Conservation (phyloP, 2,113 vertebrate species). For the Cephalophus harveyi region DNA sequence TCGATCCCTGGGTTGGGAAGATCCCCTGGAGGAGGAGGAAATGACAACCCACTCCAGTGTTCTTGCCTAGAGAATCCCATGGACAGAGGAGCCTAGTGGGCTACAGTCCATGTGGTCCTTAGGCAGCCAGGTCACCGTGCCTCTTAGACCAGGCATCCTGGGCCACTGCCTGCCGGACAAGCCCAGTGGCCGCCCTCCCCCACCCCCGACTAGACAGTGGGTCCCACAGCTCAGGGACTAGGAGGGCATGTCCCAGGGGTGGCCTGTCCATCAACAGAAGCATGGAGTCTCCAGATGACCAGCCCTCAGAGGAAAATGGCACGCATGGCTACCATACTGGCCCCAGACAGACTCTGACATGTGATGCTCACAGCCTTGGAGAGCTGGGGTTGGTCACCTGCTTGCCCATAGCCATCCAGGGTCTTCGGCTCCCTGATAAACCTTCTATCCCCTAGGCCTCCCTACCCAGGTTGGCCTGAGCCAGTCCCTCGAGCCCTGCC, state of each 20-base stretch:
- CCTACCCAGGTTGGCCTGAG: background rate
- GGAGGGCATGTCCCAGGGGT: background rate
- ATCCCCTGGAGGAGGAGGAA: background rate
- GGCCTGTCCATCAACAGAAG: background rate
- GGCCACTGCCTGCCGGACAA: background rate
- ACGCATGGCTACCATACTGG: fast-evolving
- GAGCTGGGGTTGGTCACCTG: background rate
- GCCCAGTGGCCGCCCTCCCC: background rate
- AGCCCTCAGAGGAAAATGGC: background rate
- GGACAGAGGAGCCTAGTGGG: background rate
- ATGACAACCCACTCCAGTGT: background rate
- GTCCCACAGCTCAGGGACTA: background rate
- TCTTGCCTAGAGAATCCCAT: background rate
- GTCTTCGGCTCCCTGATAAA: background rate
- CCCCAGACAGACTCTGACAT: background rate
- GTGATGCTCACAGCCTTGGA: fast-evolving
- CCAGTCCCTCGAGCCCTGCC: background rate
- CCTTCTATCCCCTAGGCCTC: background rate
- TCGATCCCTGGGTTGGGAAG: background rate
- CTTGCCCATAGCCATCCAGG: too few relatives aligned
- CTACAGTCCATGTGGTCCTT: background rate
- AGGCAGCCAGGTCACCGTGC: too few relatives aligned
- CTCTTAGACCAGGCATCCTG: background rate
- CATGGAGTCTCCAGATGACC: background rate
- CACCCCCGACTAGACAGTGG: fast-evolving